These are phyloP conservation scores for Rhadina sibilatrix DNA, from an alignment of 2,113 vertebrate genomes.

Conservation along the genomic window DNA sequence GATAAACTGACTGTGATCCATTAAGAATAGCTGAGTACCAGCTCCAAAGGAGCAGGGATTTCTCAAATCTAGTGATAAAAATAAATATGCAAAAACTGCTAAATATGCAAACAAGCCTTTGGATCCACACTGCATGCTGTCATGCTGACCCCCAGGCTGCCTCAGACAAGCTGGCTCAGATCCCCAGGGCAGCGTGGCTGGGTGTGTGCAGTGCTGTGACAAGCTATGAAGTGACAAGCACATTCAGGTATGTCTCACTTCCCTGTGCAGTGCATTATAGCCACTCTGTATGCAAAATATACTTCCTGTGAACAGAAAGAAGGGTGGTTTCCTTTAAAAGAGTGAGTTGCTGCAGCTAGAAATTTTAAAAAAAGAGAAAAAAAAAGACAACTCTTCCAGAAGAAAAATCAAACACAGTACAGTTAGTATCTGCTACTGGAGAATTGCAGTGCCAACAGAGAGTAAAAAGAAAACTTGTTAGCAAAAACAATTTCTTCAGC, in stretches of 20 bases:
- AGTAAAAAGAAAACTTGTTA: not conserved
- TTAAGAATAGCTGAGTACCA: not conserved
- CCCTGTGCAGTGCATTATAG: not conserved
- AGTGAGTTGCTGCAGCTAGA: not conserved
- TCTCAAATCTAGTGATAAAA: not conserved
- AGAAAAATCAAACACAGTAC: not conserved
- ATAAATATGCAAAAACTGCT: not conserved
- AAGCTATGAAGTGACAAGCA: not conserved
- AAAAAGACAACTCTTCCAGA: not conserved
- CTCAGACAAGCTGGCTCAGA: not conserved
- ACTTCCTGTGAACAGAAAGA: not conserved
- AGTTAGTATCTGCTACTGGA: not conserved
- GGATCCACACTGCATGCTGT: not conserved
- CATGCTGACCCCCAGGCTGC: no score
- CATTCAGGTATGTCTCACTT: accelerated
- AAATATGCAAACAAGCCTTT: not conserved
- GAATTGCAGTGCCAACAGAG: not conserved
- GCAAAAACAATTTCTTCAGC: not conserved
- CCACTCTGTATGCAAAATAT: not conserved
- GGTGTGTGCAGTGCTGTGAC: not conserved
- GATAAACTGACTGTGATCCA: not conserved
- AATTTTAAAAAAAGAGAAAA: not conserved
- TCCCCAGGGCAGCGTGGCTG: accelerated
- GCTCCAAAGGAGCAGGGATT: not conserved
- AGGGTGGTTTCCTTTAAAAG: not conserved